These are phyloP conservation scores for Drosophila setosimentum DNA, from an alignment of 2,888 invertebrate species.

Conservation along the genomic window DNA sequence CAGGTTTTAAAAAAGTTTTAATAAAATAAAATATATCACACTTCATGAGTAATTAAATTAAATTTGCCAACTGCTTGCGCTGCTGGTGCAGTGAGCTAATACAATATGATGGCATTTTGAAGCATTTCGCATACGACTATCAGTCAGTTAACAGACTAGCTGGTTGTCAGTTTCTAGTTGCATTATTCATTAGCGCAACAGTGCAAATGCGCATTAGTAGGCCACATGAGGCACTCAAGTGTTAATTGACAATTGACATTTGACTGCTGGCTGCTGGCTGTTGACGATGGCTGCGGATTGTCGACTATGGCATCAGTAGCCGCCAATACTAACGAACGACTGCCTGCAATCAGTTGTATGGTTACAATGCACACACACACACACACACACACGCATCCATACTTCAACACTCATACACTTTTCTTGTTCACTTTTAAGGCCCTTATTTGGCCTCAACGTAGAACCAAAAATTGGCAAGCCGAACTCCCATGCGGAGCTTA, in stretches of 20 bases:
- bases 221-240: conserved; percentile 59
- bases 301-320: neutral
- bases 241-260: conserved; percentile 71
- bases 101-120: conserved; percentile 16
- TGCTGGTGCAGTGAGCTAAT: neutral
- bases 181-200: conserved; percentile 67
- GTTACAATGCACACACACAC: conserved; percentile 18
- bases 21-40: neutral
- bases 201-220: conserved; percentile 63
- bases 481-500: conserved; percentile 41
- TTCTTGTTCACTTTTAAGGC: conserved; percentile 54
- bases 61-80: neutral
- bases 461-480: conserved; percentile 37
- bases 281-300: conserved; percentile 30
- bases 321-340: conserved; percentile 10
- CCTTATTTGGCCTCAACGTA: conserved; percentile 54
- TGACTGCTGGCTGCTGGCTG: conserved; percentile 58
- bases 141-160: conserved; percentile 30
- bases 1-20: neutral
- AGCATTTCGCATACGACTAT: conserved; percentile 3
- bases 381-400: neutral
- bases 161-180: conserved; percentile 39
- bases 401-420: neutral
- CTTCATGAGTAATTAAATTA: neutral
- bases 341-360: conserved; percentile 42